phyloP scores from a whole-genome alignment of 2,888 invertebrate species.

The Ptychoptera contaminata region DNA sequence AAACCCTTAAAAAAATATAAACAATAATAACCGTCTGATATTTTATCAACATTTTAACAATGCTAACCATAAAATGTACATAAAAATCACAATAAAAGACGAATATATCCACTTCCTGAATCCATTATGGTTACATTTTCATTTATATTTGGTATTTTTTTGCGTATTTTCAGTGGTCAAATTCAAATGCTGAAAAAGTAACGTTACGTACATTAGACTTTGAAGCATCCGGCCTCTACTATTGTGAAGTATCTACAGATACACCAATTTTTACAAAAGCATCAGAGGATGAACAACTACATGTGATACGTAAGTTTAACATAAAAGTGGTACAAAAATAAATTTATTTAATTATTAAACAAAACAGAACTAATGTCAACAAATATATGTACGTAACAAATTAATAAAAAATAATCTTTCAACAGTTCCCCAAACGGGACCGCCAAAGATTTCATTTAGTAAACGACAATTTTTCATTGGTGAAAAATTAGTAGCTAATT shows the following conservation, averaged over 20 bases:
- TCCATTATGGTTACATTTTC: not conserved
- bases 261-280: conserved; percentile 70
- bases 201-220: conserved; percentile 59
- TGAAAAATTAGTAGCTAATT: conserved; percentile 49
- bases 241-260: conserved; percentile 67
- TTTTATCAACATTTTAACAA: too few relatives aligned
- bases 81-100: too few relatives aligned
- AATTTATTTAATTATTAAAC: not conserved
- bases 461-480: conserved; percentile 45
- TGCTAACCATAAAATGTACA: too few relatives aligned
- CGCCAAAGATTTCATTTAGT: conserved; percentile 48
- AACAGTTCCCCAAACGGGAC: conserved; percentile 41
- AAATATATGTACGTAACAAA: not conserved
- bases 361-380: not conserved
- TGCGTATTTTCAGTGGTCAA: conserved; percentile 19
- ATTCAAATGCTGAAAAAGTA: conserved; percentile 38
- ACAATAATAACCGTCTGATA: too few relatives aligned
- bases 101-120: not conserved
- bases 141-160: not conserved
- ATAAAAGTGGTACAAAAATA: not conserved
- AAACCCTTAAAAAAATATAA: too few relatives aligned
- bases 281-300: conserved; percentile 58
- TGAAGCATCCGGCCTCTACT: conserved; percentile 61
- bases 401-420: not conserved
- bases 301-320: conserved; percentile 59